Base-by-base conservation (phyloP, 2,888 invertebrate species). In the Ophion ellenae region DNA sequence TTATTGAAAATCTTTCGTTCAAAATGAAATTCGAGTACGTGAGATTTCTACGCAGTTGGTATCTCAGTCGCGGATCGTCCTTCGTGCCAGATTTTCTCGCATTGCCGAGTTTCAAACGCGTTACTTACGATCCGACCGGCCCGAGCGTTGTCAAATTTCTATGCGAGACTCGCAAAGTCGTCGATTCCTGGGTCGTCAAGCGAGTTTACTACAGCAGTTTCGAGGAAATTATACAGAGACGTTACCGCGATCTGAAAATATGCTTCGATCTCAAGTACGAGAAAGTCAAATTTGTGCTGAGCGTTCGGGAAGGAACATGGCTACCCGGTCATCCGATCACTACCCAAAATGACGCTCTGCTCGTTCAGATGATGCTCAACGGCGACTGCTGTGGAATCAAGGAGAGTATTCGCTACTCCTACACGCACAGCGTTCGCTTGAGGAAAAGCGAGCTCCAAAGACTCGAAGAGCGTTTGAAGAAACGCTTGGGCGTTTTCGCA, bases 21-120 rank as follows among this genome's bases (percentile, higher is more conserved):
- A 78, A 66, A 7, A 70, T 88, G 5, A 66, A 75, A 14, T 63
- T 87, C 14, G 20, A 61, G 10, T 88, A 88, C 36, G 1, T 78
- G 10, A 69, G 57, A 5, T 10, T 67, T 14, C 10, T 83, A 3
- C 69, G 85, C 7, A 85, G 76, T 61, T 88, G 87, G 88, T 78
- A 61, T 61, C 20, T 87, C 7, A 73, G 71, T 5, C 61, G 10
- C 17, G 84, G 83, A 53, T 40, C 20, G 10, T 80, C 83, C 2
- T 74, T 36, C 5, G 11, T 88, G 1, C 88, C 88, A 17, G 59
- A 32, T 17, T 47, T 59, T 17, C 28, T 70, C 2, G 24, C 20
- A 2, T 63, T 73, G 10, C 32, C 74, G 57, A 64, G 7, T 17
- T 32, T 74, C n/a, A 10, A 66, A 17, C 2, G 20, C 7, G 79